These are phyloP conservation scores for Macrotis lagotis DNA, from an alignment of 2,113 vertebrate species.

Conservation along the genomic window DNA sequence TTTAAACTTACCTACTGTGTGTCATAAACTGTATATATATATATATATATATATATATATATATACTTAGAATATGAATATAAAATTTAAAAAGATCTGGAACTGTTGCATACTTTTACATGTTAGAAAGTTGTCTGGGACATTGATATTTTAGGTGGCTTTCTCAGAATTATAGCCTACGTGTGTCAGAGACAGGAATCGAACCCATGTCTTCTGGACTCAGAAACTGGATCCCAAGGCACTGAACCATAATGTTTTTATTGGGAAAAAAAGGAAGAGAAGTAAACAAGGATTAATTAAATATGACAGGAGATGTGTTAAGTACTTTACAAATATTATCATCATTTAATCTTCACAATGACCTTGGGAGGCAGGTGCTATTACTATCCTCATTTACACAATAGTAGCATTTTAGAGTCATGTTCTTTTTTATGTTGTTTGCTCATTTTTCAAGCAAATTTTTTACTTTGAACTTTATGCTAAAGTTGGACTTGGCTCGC, in stretches of 20 bases:
- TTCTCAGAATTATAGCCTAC: not conserved
- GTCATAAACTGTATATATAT: not conserved
- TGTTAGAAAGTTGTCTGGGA: not conserved
- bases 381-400: not conserved
- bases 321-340: slow-evolving; percentile 5
- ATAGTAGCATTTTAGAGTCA: not conserved
- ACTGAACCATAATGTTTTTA: not conserved
- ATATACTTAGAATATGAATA: not conserved
- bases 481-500: not conserved
- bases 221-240: not conserved
- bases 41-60: too few species aligned
- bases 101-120: not conserved
- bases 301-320: not conserved
- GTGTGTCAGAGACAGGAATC: not conserved
- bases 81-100: not conserved
- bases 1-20: not conserved
- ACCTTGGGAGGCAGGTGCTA: not conserved
- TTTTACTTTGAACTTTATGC: not conserved
- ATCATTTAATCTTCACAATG: not conserved
- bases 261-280: not conserved
- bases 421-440: not conserved
- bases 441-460: not conserved
- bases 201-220: not conserved
- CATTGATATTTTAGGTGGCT: not conserved
- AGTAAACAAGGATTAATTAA: not conserved